A percentile compares a stretch with the other conserved stretches of the same genome.
These are phyloP conservation scores for Amphimallon solstitiale DNA, from an alignment of 2,888 invertebrate genomes.

Conservation along the genomic window DNA sequence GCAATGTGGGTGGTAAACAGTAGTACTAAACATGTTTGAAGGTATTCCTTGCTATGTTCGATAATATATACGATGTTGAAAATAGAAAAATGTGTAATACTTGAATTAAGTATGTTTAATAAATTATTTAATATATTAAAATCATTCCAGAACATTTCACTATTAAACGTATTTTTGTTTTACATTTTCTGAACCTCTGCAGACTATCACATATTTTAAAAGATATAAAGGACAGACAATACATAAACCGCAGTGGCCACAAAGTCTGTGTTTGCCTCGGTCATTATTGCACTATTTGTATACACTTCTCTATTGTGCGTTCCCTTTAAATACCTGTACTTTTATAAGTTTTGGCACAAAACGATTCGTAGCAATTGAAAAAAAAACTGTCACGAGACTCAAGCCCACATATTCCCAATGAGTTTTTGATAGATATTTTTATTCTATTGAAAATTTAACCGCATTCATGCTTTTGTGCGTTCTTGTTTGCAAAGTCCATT, in stretches of 20 bases:
- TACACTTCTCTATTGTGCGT: slow-evolving; percentile 57
- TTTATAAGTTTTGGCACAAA: slow-evolving; percentile 22
- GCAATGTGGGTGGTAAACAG: slow-evolving; percentile 47
- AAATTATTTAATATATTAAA: too few relatives aligned
- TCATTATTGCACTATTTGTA: slow-evolving; percentile 62
- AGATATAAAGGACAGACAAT: slow-evolving; percentile 48
- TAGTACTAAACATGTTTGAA: slow-evolving; percentile 17
- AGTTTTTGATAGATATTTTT: slow-evolving; percentile 51
- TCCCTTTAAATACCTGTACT: slow-evolving; percentile 51
- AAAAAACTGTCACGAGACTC: slow-evolving; percentile 41
- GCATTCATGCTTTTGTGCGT: slow-evolving; percentile 36
- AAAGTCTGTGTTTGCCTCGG: slow-evolving; percentile 59
- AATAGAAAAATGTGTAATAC: too few relatives aligned
- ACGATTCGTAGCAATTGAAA: slow-evolving; percentile 31
- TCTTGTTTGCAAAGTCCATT: slow-evolving; percentile 29
- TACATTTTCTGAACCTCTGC: slow-evolving; percentile 34
- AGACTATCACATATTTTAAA: slow-evolving; percentile 37
- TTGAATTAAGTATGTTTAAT: not conserved
- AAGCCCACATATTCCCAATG: slow-evolving; percentile 45
- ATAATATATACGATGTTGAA: too few relatives aligned
- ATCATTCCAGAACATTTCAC: not conserved
- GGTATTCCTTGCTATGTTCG: not conserved
- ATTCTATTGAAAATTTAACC: slow-evolving; percentile 49
- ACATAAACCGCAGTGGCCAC: slow-evolving; percentile 55
- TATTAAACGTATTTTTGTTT: not conserved